A percentile compares a stretch with the other conserved stretches of the same genome.
Conservation (phyloP, 2,797 vertebrate genomes). For the Channallabes apus region DNA sequence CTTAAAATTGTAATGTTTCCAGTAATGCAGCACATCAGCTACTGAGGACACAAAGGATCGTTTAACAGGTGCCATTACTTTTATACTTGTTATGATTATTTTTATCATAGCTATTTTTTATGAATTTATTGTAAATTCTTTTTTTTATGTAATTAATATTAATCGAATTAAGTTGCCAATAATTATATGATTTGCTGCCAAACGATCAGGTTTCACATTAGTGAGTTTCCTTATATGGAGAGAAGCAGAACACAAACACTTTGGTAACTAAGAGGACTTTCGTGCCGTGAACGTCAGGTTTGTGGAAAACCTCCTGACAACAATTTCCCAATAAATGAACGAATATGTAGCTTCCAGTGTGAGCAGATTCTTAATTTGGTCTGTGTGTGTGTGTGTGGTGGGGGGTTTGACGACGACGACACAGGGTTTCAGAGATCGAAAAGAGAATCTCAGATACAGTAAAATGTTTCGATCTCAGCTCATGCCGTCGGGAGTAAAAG, state of each 20-base stretch:
- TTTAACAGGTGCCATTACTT: not conserved
- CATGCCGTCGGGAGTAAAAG: not conserved
- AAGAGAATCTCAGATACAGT: not conserved
- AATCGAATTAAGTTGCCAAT: not conserved
- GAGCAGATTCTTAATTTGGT: not conserved
- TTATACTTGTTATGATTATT: not conserved
- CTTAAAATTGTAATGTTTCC: not conserved
- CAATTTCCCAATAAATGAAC: not conserved
- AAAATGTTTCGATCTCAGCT: not conserved
- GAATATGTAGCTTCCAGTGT: not conserved
- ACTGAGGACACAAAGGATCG: not conserved
- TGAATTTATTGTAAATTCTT: not conserved
- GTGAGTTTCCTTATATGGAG: not conserved
- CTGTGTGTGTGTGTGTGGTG: slow-evolving; percentile 9
- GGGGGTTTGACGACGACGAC: not conserved
- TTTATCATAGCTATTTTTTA: not conserved
- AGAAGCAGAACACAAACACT: not conserved
- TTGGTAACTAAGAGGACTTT: not conserved
- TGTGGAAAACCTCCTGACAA: not conserved
- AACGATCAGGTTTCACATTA: not conserved
- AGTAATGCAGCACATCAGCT: not conserved
- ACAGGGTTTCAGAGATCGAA: not conserved
- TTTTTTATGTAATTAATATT: not conserved
- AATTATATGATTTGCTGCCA: not conserved
- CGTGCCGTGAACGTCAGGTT: not conserved